Evolutionary conservation across 2,797 vertebrate genomes (phyloP).

Genomic region (Avahi laniger): DNA sequence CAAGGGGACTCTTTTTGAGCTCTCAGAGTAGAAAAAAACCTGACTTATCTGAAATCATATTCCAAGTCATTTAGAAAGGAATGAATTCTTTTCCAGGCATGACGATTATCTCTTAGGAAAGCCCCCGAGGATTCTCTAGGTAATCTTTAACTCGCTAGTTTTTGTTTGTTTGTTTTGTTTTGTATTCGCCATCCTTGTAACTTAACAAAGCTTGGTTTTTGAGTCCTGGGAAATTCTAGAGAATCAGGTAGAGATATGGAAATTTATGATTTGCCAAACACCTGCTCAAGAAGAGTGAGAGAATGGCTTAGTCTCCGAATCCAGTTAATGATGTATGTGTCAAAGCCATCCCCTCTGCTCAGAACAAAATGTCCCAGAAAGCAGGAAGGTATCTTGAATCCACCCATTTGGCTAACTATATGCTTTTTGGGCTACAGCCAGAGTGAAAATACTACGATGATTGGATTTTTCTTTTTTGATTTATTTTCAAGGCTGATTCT

Average conservation of each 20-base stretch:
- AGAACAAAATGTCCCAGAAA: neutral
- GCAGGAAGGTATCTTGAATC: neutral
- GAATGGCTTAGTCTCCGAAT: neutral
- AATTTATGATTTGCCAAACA: neutral
- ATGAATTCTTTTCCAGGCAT: neutral
- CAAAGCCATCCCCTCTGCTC: neutral
- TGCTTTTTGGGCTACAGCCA: neutral
- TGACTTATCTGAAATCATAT: neutral
- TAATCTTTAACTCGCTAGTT: neutral
- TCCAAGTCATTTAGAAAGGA: neutral
- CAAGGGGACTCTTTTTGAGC: neutral
- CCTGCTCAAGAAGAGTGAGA: neutral
- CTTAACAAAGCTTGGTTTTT: neutral
- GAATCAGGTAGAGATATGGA: neutral
- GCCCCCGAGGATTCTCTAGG: neutral
- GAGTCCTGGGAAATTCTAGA: neutral
- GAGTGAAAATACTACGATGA: neutral
- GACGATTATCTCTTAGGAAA: neutral
- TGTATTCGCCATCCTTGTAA: neutral
- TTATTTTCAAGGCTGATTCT: neutral
- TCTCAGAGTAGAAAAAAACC: neutral
- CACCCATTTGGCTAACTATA: neutral
- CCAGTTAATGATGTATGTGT: fast-evolving
- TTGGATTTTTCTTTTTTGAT: neutral
- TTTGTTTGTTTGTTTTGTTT: neutral